Evolutionary conservation across 1,140 invertebrate genomes (phyloP), one percentile per base, ranked within the genome.

Genomic region (Arctopsyche grandis): DNA sequence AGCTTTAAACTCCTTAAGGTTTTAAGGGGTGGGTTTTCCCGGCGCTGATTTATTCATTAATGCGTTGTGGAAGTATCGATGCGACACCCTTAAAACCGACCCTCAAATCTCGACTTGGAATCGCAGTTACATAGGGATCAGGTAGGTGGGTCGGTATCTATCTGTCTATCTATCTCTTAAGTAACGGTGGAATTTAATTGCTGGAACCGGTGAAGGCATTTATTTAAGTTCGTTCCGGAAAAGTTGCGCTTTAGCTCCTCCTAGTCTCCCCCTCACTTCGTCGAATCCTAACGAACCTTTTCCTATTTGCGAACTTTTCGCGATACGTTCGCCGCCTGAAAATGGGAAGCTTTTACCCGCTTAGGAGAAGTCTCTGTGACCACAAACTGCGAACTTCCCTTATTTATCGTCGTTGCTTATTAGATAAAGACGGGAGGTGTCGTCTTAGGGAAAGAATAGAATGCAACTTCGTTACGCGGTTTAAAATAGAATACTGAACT

Each of bases 161-260:
- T 66, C 63, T 22, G 14, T 29, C 63, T 66, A 66, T 66, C 63
- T 66, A 66, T 66, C 63, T 66, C 9, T 19, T 75, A 60, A 77
- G 52, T 71, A 81, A 79, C 56, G 78, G 78, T 79, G 80, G 81
- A 80, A 82, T 82, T 82, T 82, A 82, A 82, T 82, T 82, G 81
- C 81, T 82, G 81, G 69, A 80, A 80, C 79, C 79, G 77, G 79
- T 46, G 77, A 69, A 70, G 74, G 79, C 77, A 80, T 82, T 82
- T 82, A 79, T 80, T 82, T 80, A 82, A 82, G 81, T 80, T 82
- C 76, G 63, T 71, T 73, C 77, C 76, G 12, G 63, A 19, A 76
- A 82, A 80, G 58, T 82, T 66, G 24, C 24, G 22, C 63, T 26
- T 22, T 22, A 12, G 12, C 22, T 66, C 24, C 22, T 21, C 5